phyloP scores from a whole-genome alignment of 1,140 invertebrate genomes.

The Ditylenchus dipsaci region DNA sequence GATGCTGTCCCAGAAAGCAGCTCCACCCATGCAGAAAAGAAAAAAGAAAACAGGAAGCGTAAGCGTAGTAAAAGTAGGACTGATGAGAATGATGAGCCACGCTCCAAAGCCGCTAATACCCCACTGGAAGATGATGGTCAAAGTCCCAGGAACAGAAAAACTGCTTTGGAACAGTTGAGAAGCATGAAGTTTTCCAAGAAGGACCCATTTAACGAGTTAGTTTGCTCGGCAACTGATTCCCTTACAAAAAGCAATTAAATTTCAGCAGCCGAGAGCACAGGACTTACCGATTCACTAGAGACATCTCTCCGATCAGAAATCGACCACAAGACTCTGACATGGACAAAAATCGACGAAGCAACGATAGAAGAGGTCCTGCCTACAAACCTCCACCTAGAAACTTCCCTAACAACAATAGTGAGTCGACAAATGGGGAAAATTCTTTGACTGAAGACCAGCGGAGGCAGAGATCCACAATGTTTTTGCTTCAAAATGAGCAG shows the following conservation, averaged over 20 bases:
- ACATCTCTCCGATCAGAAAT: neutral
- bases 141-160: conserved; percentile 1
- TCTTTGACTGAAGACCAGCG: neutral
- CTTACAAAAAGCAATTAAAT: neutral
- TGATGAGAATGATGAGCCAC: conserved; percentile 1
- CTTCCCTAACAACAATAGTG: too few species aligned
- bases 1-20: neutral
- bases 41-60: neutral
- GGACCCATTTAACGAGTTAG: conserved; percentile 1
- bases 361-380: neutral
- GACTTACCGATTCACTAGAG: neutral
- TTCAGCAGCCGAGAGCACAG: conserved; percentile 6
- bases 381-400: neutral
- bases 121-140: neutral
- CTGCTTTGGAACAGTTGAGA: conserved; percentile 8
- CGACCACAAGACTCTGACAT: neutral
- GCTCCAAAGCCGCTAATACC: neutral
- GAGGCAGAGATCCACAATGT: conserved; percentile 7
- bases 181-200: conserved; percentile 8
- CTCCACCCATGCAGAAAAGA: neutral
- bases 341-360: neutral
- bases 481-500: conserved; percentile 7
- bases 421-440: neutral
- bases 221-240: neutral
- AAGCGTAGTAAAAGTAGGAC: neutral